These are phyloP conservation scores for Drosophila bifasciata DNA, from an alignment of 1,140 invertebrate species.

Conservation along the genomic window DNA sequence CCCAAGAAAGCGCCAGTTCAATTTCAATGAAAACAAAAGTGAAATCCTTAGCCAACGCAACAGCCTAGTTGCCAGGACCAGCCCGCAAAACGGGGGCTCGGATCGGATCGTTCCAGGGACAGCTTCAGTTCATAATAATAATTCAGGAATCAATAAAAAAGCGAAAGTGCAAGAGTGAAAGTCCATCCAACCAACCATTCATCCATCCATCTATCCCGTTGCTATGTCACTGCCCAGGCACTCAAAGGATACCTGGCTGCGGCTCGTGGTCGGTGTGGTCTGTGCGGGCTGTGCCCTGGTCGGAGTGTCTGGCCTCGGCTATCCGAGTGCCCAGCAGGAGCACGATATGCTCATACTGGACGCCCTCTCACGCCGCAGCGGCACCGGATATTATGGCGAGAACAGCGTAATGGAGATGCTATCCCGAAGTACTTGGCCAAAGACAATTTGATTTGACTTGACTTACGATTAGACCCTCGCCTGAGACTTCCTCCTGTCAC, in stretches of 20 bases:
- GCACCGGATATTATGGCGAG: conserved; percentile 85
- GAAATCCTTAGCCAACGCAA: conserved; percentile 60
- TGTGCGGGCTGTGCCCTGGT: neutral
- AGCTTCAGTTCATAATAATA: conserved; percentile 21
- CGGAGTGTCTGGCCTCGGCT: conserved; percentile 34
- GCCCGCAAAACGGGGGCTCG: neutral
- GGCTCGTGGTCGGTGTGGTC: conserved; percentile 13
- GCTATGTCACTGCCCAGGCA: conserved; percentile 51
- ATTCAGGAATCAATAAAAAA: conserved; percentile 55
- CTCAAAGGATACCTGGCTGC: conserved; percentile 74
- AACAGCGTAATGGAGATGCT: conserved; percentile 92
- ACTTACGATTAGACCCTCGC: conserved; percentile 1
- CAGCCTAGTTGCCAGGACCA: conserved; percentile 48
- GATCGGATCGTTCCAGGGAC: conserved; percentile 2
- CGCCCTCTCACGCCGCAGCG: conserved; percentile 88
- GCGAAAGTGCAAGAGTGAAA: conserved; percentile 72
- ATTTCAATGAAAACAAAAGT: conserved; percentile 68
- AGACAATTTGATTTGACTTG: conserved; percentile 39
- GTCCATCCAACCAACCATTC: conserved; percentile 18
- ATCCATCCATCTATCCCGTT: neutral
- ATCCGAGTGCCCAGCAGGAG: conserved; percentile 87
- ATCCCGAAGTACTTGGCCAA: conserved; percentile 88
- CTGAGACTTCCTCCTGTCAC: neutral
- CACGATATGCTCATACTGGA: conserved; percentile 90
- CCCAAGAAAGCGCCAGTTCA: conserved; percentile 44